These are phyloP conservation scores for Felis chaus DNA, from an alignment of 2,113 vertebrate species.

Conservation along the genomic window DNA sequence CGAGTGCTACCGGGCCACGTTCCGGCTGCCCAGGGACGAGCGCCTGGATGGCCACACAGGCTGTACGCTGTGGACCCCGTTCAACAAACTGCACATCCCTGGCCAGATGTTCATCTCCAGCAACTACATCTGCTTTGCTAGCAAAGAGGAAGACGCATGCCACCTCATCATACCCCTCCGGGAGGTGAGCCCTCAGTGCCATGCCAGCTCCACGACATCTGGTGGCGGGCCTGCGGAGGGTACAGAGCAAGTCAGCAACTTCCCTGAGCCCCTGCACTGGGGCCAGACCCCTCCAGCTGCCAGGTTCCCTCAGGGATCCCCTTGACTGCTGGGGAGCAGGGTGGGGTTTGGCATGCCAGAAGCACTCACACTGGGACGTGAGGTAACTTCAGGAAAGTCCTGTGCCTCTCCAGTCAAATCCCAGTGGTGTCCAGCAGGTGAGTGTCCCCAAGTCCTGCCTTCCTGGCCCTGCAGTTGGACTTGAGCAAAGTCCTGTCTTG, in stretches of 20 bases:
- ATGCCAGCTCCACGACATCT: neutral
- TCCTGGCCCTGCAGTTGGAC: neutral
- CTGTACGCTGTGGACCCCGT: slow-evolving; percentile 97
- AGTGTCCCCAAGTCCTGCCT: neutral
- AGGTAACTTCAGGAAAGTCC: neutral
- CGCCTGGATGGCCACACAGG: slow-evolving; percentile 96
- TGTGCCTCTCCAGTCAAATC: neutral
- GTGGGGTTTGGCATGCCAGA: neutral
- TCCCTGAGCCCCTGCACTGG: neutral
- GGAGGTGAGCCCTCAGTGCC: slow-evolving; percentile 86
- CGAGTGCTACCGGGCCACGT: slow-evolving; percentile 93
- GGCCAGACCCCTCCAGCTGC: neutral
- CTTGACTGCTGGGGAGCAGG: neutral
- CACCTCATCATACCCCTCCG: slow-evolving; percentile 96
- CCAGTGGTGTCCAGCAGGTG: neutral
- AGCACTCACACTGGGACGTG: neutral
- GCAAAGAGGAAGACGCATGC: slow-evolving; percentile 94
- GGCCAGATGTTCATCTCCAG: slow-evolving; percentile 99
- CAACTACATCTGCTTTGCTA: slow-evolving; percentile 98
- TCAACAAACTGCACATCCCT: slow-evolving; percentile 95
- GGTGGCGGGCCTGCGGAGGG: neutral
- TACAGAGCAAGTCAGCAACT: neutral
- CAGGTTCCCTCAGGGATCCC: neutral
- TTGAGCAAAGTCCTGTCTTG: neutral
- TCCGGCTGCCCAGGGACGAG: slow-evolving; percentile 94